Percentiles rank a stretch among this genome's conserved stretches.
phyloP scores from a whole-genome alignment of 2,888 invertebrate species.

The Epicampocera succincta region DNA sequence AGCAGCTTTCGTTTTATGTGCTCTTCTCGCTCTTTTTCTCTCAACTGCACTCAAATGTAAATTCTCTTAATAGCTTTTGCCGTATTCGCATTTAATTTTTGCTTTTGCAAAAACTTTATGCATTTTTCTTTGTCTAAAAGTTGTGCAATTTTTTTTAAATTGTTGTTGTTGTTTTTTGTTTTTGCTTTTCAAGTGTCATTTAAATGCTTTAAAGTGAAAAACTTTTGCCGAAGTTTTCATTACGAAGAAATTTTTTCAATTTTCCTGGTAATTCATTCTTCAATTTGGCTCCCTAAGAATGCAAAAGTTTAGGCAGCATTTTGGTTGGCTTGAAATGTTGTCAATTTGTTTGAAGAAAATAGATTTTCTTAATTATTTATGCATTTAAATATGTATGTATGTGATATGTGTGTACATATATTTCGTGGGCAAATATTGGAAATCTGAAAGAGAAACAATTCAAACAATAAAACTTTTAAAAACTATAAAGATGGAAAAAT shows the following conservation, averaged over 20 bases:
- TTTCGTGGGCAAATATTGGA: not conserved
- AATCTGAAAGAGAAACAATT: not conserved
- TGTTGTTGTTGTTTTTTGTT: constrained; percentile 4
- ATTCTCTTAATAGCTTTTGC: constrained; percentile 25
- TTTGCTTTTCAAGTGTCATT: constrained; percentile 29
- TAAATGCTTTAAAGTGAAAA: constrained; percentile 33
- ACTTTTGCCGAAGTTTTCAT: constrained; percentile 33
- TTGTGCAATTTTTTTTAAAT: constrained; percentile 17
- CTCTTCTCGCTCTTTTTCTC: not conserved
- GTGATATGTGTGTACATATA: too few species aligned
- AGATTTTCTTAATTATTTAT: constrained; percentile 15
- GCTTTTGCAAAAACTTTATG: constrained; percentile 10
- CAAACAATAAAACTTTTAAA: too few species aligned
- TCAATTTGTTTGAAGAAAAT: constrained; percentile 22
- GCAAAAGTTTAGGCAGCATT: constrained; percentile 24
- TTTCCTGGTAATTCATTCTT: not conserved
- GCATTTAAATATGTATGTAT: not conserved
- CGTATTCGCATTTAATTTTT: constrained; percentile 21
- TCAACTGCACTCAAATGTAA: too few species aligned
- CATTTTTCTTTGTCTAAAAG: constrained; percentile 27
- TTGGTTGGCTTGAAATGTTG: constrained; percentile 17
- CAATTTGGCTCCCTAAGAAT: constrained; percentile 20
- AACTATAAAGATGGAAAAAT: too few species aligned
- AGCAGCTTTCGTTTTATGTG: not conserved
- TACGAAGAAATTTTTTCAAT: constrained; percentile 21